Evolutionary conservation across 2,113 vertebrate genomes (phyloP).

Genomic region (Microtus richardsoni): DNA sequence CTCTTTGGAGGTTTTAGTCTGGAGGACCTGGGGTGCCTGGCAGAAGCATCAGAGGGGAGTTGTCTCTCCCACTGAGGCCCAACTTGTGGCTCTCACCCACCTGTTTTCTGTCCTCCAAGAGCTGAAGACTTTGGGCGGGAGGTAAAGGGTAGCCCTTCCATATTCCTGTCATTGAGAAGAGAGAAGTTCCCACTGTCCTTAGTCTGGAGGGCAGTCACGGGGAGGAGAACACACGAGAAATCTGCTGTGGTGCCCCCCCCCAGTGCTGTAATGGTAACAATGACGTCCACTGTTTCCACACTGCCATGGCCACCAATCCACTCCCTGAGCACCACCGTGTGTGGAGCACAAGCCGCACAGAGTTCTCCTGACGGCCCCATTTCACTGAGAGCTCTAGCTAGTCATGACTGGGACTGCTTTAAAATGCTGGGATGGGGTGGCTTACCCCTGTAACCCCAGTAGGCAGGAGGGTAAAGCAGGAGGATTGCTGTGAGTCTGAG

Average conservation of each 20-base stretch:
- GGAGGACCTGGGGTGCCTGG: rapidly evolving
- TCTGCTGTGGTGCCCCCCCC: rapidly evolving
- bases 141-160: not conserved
- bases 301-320: rapidly evolving
- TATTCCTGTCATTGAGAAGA: not conserved
- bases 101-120: not conserved
- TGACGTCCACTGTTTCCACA: rapidly evolving
- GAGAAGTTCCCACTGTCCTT: not conserved
- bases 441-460: not conserved
- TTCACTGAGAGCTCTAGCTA: rapidly evolving
- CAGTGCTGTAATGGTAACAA: rapidly evolving
- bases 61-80: not conserved
- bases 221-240: not conserved
- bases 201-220: not conserved
- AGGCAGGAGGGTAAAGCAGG: not conserved
- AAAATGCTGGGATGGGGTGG: not conserved
- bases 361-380: not conserved
- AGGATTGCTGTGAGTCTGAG: not conserved
- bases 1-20: not conserved
- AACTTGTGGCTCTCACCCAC: not conserved
- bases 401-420: not conserved
- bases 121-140: not conserved
- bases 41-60: not conserved
- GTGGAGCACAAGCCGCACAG: not conserved
- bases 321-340: rapidly evolving